A percentile compares a stretch with the other conserved stretches of the same genome.
Conservation (phyloP, 2,113 vertebrate genomes). For the Steatornis caripensis region DNA sequence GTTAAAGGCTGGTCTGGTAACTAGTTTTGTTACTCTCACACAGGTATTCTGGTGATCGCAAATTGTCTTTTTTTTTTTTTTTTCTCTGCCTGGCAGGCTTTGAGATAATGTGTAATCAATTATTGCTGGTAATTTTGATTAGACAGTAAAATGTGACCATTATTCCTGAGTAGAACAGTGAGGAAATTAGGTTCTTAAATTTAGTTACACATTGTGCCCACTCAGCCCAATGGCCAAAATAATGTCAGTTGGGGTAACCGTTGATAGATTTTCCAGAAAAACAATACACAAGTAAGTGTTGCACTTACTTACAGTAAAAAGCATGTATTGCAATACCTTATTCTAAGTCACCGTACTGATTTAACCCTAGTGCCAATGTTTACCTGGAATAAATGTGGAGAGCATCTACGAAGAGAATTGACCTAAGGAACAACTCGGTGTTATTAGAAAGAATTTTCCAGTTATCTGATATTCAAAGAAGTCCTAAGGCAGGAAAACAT, state of each 20-base stretch:
- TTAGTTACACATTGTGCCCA: background rate
- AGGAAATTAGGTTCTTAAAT: background rate
- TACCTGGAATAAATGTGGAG: background rate
- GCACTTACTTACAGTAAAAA: background rate
- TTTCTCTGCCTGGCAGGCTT: background rate
- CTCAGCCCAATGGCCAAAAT: background rate
- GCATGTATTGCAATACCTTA: rapidly evolving
- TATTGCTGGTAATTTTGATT: background rate
- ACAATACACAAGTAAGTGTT: background rate
- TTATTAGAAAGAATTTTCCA: background rate
- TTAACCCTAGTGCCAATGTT: background rate
- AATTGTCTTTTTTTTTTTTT: background rate
- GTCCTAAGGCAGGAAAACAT: background rate
- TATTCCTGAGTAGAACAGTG: background rate
- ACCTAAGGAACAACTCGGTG: background rate
- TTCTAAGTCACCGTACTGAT: background rate
- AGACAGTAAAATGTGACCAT: background rate
- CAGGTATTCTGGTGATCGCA: background rate
- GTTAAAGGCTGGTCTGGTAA: background rate
- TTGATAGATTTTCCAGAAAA: background rate
- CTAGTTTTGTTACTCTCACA: background rate
- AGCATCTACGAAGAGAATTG: background rate
- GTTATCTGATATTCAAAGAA: background rate
- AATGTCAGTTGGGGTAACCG: background rate
- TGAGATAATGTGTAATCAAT: background rate